Evolutionary conservation across 2,888 invertebrate genomes (phyloP).

Genomic region (Drosophila hawaiiensis): DNA sequence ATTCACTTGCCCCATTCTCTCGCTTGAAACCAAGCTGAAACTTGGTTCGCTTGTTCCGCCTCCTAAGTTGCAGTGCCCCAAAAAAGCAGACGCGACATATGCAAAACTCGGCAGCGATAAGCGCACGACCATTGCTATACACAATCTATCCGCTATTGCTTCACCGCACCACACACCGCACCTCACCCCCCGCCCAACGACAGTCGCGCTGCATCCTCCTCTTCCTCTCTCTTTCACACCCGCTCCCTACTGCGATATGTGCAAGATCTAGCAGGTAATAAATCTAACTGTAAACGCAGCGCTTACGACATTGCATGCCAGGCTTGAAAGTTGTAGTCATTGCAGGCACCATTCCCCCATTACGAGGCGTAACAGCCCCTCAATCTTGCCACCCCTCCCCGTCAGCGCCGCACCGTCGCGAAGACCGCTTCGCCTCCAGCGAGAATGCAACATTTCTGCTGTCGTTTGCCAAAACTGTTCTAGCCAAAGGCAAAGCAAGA

Average conservation of each 20-base stretch:
- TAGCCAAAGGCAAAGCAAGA: constrained; percentile 47
- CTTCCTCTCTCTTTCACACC: background rate
- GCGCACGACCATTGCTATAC: constrained; percentile 32
- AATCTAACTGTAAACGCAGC: constrained; percentile 78
- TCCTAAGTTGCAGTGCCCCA: constrained; percentile 13
- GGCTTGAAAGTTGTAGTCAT: constrained; percentile 75
- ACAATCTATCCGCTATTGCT: constrained; percentile 27
- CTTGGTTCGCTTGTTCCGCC: constrained; percentile 15
- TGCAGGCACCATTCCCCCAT: constrained; percentile 58
- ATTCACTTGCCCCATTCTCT: background rate
- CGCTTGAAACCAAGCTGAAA: constrained; percentile 1
- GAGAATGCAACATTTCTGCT: constrained; percentile 70
- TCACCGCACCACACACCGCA: no score
- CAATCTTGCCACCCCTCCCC: constrained; percentile 13
- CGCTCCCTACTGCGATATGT: constrained; percentile 59
- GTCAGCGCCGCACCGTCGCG: background rate
- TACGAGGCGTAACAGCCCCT: constrained; percentile 31
- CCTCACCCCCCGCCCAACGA: rapidly evolving
- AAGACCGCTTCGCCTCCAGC: constrained; percentile 30
- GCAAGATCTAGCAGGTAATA: constrained; percentile 81
- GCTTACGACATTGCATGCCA: constrained; percentile 76
- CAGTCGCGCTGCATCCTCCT: background rate
- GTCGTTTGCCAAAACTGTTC: constrained; percentile 73
- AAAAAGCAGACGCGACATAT: constrained; percentile 73
- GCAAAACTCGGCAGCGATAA: constrained; percentile 72